These are phyloP conservation scores for Phocides pigmalion DNA, from an alignment of 1,140 invertebrate genomes.

Conservation along the genomic window DNA sequence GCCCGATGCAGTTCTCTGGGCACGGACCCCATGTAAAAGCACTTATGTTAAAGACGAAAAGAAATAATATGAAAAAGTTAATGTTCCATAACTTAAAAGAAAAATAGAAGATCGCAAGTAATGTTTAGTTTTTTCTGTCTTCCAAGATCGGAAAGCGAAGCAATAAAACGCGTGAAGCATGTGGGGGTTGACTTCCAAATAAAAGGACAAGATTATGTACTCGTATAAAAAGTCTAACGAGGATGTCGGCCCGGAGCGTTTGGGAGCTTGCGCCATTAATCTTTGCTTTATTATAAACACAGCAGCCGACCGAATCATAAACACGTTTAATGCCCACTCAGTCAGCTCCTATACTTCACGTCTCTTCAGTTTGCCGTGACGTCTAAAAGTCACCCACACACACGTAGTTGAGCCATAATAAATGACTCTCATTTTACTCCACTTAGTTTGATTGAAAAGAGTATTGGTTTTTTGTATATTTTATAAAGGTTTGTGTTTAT, in stretches of 20 bases:
- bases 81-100: too few relatives aligned
- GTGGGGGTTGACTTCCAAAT: conserved; percentile 59
- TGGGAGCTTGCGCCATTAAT: conserved; percentile 63
- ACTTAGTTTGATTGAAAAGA: conserved; percentile 23
- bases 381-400: conserved; percentile 15
- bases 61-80: too few relatives aligned
- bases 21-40: too few relatives aligned
- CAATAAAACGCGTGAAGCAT: conserved; percentile 65
- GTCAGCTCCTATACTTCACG: conserved; percentile 45
- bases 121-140: conserved; percentile 39
- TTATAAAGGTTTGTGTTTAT: too few relatives aligned
- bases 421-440: conserved; percentile 26
- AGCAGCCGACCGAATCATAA: conserved; percentile 71
- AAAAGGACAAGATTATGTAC: conserved; percentile 52
- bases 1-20: too few relatives aligned
- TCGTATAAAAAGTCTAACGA: conserved; percentile 62
- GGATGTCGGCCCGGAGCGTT: conserved; percentile 58
- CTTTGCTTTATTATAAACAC: conserved; percentile 77
- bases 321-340: conserved; percentile 65
- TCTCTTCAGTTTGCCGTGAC: conserved; percentile 9
- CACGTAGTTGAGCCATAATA: conserved; percentile 7
- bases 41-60: too few relatives aligned
- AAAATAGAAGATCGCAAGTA: not conserved
- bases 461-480: conserved; percentile 5
- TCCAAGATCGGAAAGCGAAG: conserved; percentile 51